Evolutionary conservation across 2,888 invertebrate species (phyloP), one percentile per base, ranked within the genome.

Genomic region (Venusia cambrica): DNA sequence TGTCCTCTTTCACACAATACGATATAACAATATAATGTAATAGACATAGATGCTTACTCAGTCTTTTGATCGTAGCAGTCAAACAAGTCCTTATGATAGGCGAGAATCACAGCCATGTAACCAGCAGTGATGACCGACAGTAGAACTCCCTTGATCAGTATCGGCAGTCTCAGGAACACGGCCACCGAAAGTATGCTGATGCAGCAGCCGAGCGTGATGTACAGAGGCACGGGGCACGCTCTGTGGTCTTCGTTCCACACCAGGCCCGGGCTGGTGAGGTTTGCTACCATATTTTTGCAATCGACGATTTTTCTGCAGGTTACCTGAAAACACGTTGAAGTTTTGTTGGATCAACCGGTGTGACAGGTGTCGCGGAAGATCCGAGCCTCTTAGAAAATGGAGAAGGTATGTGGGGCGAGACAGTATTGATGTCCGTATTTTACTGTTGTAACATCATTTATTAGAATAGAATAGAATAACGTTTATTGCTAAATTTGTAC

Each of bases 171-270:
- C 28, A 97, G 88, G 76, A 97, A 97, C 38, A 96, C 92, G 0
- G 96, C 94, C 12, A 96, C 94, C 0, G 94, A 92, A 37, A 97
- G 88, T 79, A 94, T 94, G 30, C 94, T 94, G 50, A 97, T 89
- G 31, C 95, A 91, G 57, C 96, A 95, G 5, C 95, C 95, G 5
- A 97, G 79, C 2, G 95, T 92, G 19, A 97, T 93, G 75, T 97
- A 97, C 38, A 96, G 92, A 0, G 97, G 97, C 33, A 96, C 81
- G 0, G 94, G 94, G 59, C 96, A 96, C 7, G 92, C 92, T 27
- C 95, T 88, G 67, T 96, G 95, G 43, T 93, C 91, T 24, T 80
- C 78, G 8, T 73, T 77, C 79, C 87, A 87, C 0, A 87, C 44
- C 0, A 68, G 69, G 0, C 76, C 71, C 0, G 78, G 69, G 0